phyloP scores from a whole-genome alignment of 2,888 invertebrate genomes.

The Rapana venosa region DNA sequence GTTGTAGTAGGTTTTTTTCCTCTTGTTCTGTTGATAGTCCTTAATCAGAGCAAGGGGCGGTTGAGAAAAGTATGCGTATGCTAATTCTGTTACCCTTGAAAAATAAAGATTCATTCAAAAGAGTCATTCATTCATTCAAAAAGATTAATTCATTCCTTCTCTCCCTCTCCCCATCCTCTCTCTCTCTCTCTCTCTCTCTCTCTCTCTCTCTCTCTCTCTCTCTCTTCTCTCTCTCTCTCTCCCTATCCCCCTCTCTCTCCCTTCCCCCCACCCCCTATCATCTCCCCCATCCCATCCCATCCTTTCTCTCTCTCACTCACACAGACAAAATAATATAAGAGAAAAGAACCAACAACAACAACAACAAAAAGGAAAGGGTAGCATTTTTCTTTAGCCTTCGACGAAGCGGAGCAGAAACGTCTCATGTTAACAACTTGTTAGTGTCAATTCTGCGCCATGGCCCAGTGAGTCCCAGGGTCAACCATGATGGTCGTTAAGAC shows the following conservation, averaged over 20 bases:
- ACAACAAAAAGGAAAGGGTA: too few relatives aligned
- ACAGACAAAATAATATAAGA: not conserved
- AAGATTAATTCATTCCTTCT: too few relatives aligned
- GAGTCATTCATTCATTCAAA: too few relatives aligned
- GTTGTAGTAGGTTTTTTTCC: too few relatives aligned
- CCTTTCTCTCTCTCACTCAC: not conserved
- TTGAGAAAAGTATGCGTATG: too few relatives aligned
- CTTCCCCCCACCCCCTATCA: not conserved
- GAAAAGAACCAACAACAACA: not conserved
- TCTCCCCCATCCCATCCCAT: not conserved
- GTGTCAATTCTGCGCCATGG: not conserved
- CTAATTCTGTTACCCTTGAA: too few relatives aligned
- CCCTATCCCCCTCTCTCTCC: slow-evolving; percentile 4
- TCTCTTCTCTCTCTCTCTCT: not conserved
- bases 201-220: not conserved
- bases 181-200: not conserved
- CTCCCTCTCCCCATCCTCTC: not conserved
- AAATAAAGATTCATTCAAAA: too few relatives aligned
- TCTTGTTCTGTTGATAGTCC: too few relatives aligned
- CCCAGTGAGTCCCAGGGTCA: not conserved
- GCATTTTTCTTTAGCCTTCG: not conserved
- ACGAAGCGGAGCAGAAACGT: not conserved
- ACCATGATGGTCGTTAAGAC: not conserved
- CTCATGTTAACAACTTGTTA: slow-evolving; percentile 25
- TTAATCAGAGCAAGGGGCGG: too few relatives aligned